phyloP scores from a whole-genome alignment of 2,888 invertebrate genomes.

The Gerris lacustris region DNA sequence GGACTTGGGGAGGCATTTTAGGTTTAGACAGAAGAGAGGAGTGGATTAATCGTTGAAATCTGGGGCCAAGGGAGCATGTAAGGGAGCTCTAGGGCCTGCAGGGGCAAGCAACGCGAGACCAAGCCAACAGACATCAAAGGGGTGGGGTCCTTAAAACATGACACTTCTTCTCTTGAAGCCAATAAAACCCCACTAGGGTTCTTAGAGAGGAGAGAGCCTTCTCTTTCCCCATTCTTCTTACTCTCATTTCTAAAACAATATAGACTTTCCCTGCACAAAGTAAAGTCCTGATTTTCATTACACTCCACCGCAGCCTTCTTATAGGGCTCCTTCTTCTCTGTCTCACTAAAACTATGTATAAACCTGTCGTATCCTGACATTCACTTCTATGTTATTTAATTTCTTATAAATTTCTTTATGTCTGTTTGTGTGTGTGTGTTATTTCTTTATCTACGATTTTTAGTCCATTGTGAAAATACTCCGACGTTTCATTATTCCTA shows the following conservation, averaged over 20 bases:
- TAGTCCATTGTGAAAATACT: too few species aligned
- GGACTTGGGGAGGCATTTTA: neutral
- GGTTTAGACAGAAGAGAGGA: neutral
- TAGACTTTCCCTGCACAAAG: too few species aligned
- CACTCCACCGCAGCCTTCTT: too few species aligned
- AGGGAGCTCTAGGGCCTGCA: neutral
- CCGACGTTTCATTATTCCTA: too few species aligned
- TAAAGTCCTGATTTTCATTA: too few species aligned
- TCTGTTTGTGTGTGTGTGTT: too few species aligned
- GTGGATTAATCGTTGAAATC: slow-evolving; percentile 2
- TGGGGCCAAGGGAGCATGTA: neutral
- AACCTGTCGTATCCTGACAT: too few species aligned
- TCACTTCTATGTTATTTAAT: too few species aligned
- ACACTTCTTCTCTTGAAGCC: slow-evolving; percentile 3
- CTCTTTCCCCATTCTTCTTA: neutral
- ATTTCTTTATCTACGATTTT: too few species aligned
- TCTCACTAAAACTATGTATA: too few species aligned
- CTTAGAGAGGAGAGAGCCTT: neutral
- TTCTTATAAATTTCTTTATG: too few species aligned
- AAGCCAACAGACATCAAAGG: neutral
- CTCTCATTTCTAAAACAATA: neutral
- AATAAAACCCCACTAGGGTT: neutral
- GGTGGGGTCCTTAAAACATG: slow-evolving; percentile 3
- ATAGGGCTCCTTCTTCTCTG: too few species aligned
- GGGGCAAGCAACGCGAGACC: neutral